A percentile compares a stretch with the other conserved stretches of the same genome.
phyloP scores from a whole-genome alignment of 2,797 vertebrate species.

The Myotis daubentonii region DNA sequence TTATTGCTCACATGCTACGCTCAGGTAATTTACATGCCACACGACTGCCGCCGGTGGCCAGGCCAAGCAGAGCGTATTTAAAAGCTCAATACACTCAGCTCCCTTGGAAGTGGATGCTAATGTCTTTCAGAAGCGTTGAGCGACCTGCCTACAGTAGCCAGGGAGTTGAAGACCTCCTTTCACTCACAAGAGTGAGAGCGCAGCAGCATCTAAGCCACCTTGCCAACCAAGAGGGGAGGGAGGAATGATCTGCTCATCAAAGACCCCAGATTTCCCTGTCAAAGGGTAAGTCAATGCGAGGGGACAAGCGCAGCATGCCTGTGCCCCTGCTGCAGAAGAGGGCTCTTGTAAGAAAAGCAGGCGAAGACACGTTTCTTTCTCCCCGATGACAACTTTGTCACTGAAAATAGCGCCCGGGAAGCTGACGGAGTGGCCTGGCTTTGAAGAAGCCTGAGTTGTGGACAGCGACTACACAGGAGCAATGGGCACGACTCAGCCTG shows the following conservation, averaged over 20 bases:
- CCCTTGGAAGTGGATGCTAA: slow-evolving; percentile 79
- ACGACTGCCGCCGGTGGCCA: slow-evolving; percentile 80
- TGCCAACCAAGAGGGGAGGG: slow-evolving; percentile 60
- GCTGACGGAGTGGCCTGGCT: slow-evolving; percentile 58
- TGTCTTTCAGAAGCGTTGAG: slow-evolving; percentile 81
- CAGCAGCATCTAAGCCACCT: slow-evolving; percentile 64
- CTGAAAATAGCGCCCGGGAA: slow-evolving; percentile 70
- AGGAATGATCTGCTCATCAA: slow-evolving; percentile 65
- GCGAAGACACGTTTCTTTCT: slow-evolving; percentile 41
- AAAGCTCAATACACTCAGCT: slow-evolving; percentile 82
- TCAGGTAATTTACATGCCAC: slow-evolving; percentile 83
- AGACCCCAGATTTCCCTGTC: slow-evolving; percentile 71
- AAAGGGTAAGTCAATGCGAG: slow-evolving; percentile 72
- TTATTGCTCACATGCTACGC: slow-evolving; percentile 81
- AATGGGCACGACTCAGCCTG: slow-evolving; percentile 16
- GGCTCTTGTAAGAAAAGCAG: slow-evolving; percentile 55
- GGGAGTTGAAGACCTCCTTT: slow-evolving; percentile 80
- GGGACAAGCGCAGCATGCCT: slow-evolving; percentile 64
- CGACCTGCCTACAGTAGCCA: slow-evolving; percentile 82
- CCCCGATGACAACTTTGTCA: slow-evolving; percentile 42
- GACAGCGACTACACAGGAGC: slow-evolving; percentile 50
- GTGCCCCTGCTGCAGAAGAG: slow-evolving; percentile 36
- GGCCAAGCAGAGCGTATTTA: slow-evolving; percentile 74
- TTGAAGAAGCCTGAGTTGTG: slow-evolving; percentile 67
- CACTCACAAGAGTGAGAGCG: slow-evolving; percentile 71